Evolutionary conservation across 2,113 vertebrate species (phyloP), one percentile per base, ranked within the genome.

Genomic region (Illadopsis cleaveri): DNA sequence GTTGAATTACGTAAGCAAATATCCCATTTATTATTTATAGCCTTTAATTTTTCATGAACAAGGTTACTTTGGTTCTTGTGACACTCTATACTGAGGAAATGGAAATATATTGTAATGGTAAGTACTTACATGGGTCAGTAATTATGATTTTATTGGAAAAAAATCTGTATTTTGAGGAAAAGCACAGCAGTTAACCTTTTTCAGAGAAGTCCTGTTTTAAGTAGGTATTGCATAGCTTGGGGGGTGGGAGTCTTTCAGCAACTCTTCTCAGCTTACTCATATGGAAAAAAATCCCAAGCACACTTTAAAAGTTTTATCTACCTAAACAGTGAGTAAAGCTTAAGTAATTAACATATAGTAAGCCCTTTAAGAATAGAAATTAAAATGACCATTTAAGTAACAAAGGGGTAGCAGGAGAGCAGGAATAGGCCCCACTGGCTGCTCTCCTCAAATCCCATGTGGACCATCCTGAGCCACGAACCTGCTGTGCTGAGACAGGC

Each of bases 21-120:
- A 58, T 31, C 44, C 70, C 71, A 73, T 72, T 82, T 83, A 62
- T 70, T 90, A 93, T 91, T 94, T 94, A 93, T 38, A 79, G 75
- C 21, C 30, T 84, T 93, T 72, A 89, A 89, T 91, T 96, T 95
- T 94, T 95, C 87, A 91, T 82, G 54, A 95, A 48, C 20, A 47
- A 62, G 18, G 30, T 81, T 73, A 75, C 28, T 90, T 66, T 60
- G 38, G 50, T 90, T 33, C 23, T 81, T 62, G 23, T 31, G 54
- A 60, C 62, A 89, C 15, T 81, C 50, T 57, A 10, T 50, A 82
- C 40, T 28, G 60, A 92, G 71, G 79, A 90, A 88, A 90, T 40
- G 61, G 61, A 94, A 94, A 87, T 91, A 87, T 33, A 91, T 65
- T 87, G 45, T 79, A 93, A 80, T 44, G 37, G 11, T 71, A 93